Evolutionary conservation across 2,113 vertebrate species (phyloP), one percentile per base, ranked within the genome.

Genomic region (Leucopsar rothschildi): DNA sequence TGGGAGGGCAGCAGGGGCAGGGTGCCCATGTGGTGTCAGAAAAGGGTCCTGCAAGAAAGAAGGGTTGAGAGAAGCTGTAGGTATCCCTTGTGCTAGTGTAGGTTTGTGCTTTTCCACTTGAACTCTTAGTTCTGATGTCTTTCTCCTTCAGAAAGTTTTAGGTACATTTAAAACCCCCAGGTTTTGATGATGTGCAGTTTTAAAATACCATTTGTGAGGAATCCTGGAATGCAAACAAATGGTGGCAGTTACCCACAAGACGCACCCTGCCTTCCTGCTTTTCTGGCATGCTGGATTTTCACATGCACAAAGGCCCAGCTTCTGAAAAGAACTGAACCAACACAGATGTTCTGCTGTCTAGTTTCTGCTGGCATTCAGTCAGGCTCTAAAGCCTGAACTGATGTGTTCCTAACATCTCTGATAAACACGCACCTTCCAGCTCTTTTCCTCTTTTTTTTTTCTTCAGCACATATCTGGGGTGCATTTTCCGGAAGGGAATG

Each of bases 151-250:
- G 44, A 2, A n/a, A 28, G 55, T 21, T 65, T 57, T 37, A 33
- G n/a, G 15, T 45, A 12, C 0, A 0, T 44, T 66, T 22, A 56
- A 76, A 91, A 63, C 15, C 50, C 19, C 6, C 0, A 0, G 8
- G 15, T 66, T 79, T 33, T 56, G 50, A 49, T 69, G 24, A 77
- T 15, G 33, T 12, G 23, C 56, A 21, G n/a, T 49, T 87, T 80
- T 55, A 31, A 79, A 84, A 22, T 2, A 61, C 61, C 61, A n/a
- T 29, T n/a, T 68, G 35, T 24, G 50, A 69, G 53, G 65, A 65
- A 53, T 90, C 15, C 27, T 1, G 64, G 22, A 4, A 61, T 42
- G 19, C 29, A n/a, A 37, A 18, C n/a, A 47, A 22, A 5, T 0
- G 39, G 60, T 55, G 49, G 49, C 60, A 79, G 44, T 44, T 44